Percentiles rank a stretch among this genome's conserved stretches.
Evolutionary conservation across 2,113 vertebrate genomes (phyloP).

Genomic region (Hemichromis elongatus): DNA sequence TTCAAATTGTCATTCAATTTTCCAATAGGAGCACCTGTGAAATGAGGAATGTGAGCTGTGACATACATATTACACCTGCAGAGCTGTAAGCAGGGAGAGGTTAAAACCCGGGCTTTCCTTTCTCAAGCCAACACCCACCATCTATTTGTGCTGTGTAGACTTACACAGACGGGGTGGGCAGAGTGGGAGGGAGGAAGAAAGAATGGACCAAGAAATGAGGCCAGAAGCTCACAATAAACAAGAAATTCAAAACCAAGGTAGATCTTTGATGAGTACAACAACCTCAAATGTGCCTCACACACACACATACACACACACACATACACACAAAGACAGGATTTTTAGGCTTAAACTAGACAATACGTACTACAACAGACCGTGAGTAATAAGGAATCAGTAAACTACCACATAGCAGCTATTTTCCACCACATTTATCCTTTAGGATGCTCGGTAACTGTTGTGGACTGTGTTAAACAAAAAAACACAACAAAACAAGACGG

Average conservation of each 20-base stretch:
- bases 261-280: not conserved
- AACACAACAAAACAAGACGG: not conserved
- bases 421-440: not conserved
- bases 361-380: not conserved
- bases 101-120: conserved; percentile 3
- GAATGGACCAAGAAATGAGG: not conserved
- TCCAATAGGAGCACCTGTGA: not conserved
- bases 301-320: no score
- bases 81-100: not conserved
- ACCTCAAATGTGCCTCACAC: not conserved
- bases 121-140: conserved; percentile 45
- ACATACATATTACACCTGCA: not conserved
- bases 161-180: conserved; percentile 3
- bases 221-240: not conserved
- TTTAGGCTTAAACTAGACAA: not conserved
- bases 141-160: conserved; percentile 35
- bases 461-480: not conserved
- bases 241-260: not conserved
- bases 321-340: no score
- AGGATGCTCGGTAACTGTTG: not conserved
- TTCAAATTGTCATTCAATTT: not conserved
- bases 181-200: not conserved
- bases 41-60: not conserved
- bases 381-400: not conserved
- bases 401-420: not conserved